phyloP scores from a whole-genome alignment of 2,888 invertebrate genomes.

The Seladonia tumulorum region DNA sequence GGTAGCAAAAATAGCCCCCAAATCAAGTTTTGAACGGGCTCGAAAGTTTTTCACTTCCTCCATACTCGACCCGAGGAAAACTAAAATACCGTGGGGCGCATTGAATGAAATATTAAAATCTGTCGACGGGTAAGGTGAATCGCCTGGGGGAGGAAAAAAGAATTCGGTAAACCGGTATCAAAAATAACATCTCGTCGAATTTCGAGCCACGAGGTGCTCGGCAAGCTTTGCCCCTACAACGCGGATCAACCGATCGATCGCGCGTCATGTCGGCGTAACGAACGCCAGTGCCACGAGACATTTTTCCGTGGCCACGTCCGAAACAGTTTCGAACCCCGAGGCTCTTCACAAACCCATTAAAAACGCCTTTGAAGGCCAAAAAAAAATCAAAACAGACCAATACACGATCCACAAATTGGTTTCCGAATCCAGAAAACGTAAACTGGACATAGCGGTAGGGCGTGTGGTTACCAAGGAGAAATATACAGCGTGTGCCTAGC shows the following conservation, averaged over 20 bases:
- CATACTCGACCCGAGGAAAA: background rate
- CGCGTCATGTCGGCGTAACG: conserved; percentile 58
- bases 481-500: background rate
- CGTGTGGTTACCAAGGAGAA: conserved; percentile 66
- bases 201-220: conserved; percentile 20
- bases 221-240: conserved; percentile 14
- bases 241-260: conserved; percentile 68
- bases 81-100: background rate
- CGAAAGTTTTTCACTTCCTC: background rate
- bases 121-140: background rate
- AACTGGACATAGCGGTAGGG: conserved; percentile 28
- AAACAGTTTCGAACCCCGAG: background rate
- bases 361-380: background rate
- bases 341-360: background rate
- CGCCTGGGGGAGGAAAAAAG: background rate
- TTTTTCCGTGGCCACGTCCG: conserved; percentile 46
- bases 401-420: background rate
- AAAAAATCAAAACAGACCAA: conserved; percentile 9
- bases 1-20: background rate
- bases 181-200: background rate
- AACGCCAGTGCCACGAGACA: conserved; percentile 56
- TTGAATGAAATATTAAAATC: background rate
- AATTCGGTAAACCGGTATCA: background rate
- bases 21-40: background rate
- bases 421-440: background rate